Evolutionary conservation across 2,888 invertebrate genomes (phyloP), one percentile per base, ranked within the genome.

Genomic region (Dryadula phaetusa): DNA sequence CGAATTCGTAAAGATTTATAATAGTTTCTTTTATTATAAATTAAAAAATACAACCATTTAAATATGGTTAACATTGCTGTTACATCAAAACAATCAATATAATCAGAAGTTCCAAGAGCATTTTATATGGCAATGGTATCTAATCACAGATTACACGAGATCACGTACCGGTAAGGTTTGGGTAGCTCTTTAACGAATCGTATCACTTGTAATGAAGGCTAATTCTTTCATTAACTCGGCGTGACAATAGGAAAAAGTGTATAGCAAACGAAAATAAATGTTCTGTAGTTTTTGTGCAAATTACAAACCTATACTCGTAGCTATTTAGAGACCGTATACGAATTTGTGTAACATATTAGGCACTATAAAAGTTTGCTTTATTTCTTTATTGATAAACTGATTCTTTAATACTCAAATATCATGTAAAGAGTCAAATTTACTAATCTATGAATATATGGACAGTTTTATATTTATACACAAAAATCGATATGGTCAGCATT

Each of bases 121-220:
- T 64, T 54, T 56, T 60, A 56, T 60, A 62, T 64, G 63, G 40
- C 73, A 70, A 77, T 86, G 76, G 84, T 87, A 88, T 85, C 86
- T 86, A 88, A 90, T 90, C 87, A 84, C 82, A 84, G 85, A 87
- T 88, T 77, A 66, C 46, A 62, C 64, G 79, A 79, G 81, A 82
- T 82, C 78, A 77, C 78, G 82, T 77, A 75, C 80, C 81, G 85
- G 82, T 85, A 85, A 91, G 88, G 88, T 88, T 88, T 86, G 83
- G 90, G 89, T 88, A 88, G 89, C 89, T 89, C 90, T 92, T 92
- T 90, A 90, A 90, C 90, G 87, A 86, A 88, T 87, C 90, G 88
- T 90, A 90, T 91, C 88, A 87, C 84, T 83, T 83, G 91, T 92
- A 92, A 92, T 92, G 91, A 90, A 92, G 90, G 89, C 92, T 92